Base-by-base conservation (phyloP, 2,113 vertebrate genomes). In the Acinonyx jubatus region DNA sequence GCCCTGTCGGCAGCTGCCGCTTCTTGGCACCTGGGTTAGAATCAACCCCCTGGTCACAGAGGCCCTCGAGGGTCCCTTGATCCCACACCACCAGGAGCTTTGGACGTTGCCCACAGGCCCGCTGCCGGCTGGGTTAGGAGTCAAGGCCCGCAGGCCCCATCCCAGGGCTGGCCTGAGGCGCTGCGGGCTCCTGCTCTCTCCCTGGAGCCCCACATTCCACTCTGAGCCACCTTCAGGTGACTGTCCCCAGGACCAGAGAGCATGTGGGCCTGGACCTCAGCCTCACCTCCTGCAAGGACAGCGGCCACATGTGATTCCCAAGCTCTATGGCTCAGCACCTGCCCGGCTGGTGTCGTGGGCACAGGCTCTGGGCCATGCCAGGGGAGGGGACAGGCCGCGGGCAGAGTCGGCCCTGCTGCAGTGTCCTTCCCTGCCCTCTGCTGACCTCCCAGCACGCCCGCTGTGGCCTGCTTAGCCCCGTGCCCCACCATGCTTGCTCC, bases 61-160 rank as follows among this genome's bases (percentile, higher is more conserved):
- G 23, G 81, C 57, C 33, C 41, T 23, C 0, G 1, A 5, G 33
- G 50, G 9, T 23, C 45, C 25, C 12, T 0, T 0, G 66, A 13
- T 27, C 66, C 68, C 65, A 18, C 23, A 25, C 19, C 3, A 4
- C n/a, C 81, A 23, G 82, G 65, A 68, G 48, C 79, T 0, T 6
- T 21, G 48, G 25, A 41, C 25, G 5, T 19, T 36, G 6, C 19
- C 36, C 21, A 11, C 0, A 21, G 36, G 31, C 66, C 31, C 19
- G 0, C 52, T 13, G 19, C 55, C 38, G 5, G 33, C 3, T 18
- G 1, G 65, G 87, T 1, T 33, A 18, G 45, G 7, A 71, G 50
- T 25, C 36, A 41, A 65, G 79, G 78, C 33, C 29, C 50, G 11
- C 4, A 23, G 19, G 23, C 18, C 0, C 29, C 3, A 2, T 14